phyloP scores from a whole-genome alignment of 2,888 invertebrate species.

The Nebria salina region DNA sequence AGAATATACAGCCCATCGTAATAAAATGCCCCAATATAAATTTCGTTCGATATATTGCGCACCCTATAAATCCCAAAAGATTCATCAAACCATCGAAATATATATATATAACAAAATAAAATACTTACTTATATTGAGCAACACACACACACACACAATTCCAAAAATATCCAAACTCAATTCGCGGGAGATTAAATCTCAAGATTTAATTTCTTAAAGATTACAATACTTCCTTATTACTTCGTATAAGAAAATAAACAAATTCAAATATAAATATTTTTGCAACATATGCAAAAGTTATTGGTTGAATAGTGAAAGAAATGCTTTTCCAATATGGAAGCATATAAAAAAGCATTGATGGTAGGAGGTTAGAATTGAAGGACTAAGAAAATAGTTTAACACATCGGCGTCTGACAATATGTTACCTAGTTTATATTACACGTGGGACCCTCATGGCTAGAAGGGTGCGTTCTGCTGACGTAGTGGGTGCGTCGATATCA shows the following conservation, averaged over 20 bases:
- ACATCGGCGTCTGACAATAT: constrained; percentile 5
- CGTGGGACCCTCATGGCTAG: not conserved
- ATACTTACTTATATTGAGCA: no score
- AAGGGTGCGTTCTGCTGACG: constrained; percentile 18
- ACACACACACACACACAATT: no score
- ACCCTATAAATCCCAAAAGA: constrained; percentile 12
- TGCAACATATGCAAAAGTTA: not conserved
- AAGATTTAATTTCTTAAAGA: no score
- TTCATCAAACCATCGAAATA: constrained; percentile 5
- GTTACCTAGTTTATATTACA: constrained; percentile 21
- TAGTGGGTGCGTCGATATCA: constrained; percentile 18
- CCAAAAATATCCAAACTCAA: no score
- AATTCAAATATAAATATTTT: not conserved
- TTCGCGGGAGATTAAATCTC: no score
- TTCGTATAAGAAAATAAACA: no score
- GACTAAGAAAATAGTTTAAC: not conserved
- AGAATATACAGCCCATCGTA: constrained; percentile 6
- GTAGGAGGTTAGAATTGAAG: not conserved
- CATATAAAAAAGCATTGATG: not conserved
- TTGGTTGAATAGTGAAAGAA: not conserved
- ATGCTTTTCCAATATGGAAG: not conserved
- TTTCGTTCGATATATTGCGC: not conserved
- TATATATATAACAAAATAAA: not conserved
- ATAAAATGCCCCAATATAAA: constrained; percentile 16
- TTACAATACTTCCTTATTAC: no score